Percentiles rank a stretch among this genome's conserved stretches.
phyloP scores from a whole-genome alignment of 2,888 invertebrate genomes.

The Griposia aprilina region DNA sequence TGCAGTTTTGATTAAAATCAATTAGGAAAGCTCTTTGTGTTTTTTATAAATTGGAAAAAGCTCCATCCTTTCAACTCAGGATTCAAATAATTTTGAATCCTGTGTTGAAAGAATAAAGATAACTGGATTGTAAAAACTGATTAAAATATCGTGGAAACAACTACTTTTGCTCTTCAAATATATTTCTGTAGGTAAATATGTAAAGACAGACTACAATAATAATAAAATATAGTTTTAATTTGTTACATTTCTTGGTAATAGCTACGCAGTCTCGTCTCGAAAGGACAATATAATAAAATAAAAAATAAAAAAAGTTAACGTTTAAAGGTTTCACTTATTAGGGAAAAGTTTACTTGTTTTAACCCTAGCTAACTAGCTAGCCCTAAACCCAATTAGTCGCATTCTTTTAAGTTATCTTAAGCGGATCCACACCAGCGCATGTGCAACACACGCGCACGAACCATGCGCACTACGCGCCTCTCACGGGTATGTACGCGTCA shows the following conservation, averaged over 20 bases:
- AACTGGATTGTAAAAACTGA: background rate
- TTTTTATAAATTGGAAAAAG: background rate
- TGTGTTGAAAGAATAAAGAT: background rate
- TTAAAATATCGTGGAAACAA: background rate
- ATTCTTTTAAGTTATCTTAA: background rate
- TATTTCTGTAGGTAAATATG: background rate
- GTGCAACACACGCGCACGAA: too few species aligned
- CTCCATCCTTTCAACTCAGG: too few species aligned
- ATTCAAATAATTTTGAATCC: background rate
- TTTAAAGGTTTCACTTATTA: conserved; percentile 1
- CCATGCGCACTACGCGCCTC: too few species aligned
- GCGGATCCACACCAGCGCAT: too few species aligned
- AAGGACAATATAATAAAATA: conserved; percentile 1
- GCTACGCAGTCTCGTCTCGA: background rate
- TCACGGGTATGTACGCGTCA: too few species aligned
- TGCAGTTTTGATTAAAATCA: conserved; percentile 11
- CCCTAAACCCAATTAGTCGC: background rate
- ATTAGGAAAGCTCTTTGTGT: background rate
- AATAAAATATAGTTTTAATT: background rate
- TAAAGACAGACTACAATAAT: background rate
- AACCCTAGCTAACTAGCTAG: too few species aligned
- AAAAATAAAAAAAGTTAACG: too few species aligned
- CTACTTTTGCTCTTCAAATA: background rate
- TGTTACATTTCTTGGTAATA: background rate
- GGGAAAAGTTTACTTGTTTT: background rate